These are phyloP conservation scores for Malthinus flaveolus DNA, from an alignment of 2,888 invertebrate species.

Conservation along the genomic window DNA sequence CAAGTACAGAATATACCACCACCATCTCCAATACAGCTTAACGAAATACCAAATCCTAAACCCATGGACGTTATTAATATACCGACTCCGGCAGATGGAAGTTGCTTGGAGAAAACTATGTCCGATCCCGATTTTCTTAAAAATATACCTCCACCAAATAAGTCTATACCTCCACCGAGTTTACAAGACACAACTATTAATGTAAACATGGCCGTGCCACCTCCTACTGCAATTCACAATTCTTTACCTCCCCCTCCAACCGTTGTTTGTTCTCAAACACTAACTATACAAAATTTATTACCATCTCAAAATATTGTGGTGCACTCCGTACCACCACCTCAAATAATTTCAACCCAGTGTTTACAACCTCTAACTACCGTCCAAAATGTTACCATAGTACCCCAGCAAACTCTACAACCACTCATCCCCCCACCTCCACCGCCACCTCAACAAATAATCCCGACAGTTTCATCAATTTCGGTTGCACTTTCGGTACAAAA, in stretches of 20 bases:
- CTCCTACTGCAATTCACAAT: conserved; percentile 33
- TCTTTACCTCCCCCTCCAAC: conserved; percentile 37
- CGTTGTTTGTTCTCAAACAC: conserved; percentile 20
- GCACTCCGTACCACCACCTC: conserved; percentile 39
- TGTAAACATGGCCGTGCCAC: conserved; percentile 41
- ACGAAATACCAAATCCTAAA: conserved; percentile 64
- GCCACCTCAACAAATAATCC: conserved; percentile 28
- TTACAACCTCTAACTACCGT: conserved; percentile 25
- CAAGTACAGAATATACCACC: conserved; percentile 65
- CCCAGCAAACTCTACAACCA: conserved; percentile 26
- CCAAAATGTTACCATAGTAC: conserved; percentile 21
- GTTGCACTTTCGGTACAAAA: conserved; percentile 39
- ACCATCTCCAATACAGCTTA: conserved; percentile 62
- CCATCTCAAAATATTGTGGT: conserved; percentile 42
- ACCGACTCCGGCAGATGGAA: conserved; percentile 54
- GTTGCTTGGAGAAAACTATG: conserved; percentile 40
- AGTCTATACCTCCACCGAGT: conserved; percentile 52
- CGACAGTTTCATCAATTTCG: conserved; percentile 33
- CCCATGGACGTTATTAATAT: conserved; percentile 63
- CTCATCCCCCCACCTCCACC: conserved; percentile 29
- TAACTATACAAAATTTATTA: conserved; percentile 34
- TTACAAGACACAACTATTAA: conserved; percentile 40
- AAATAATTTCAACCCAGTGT: conserved; percentile 16
- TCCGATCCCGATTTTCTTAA: conserved; percentile 52
- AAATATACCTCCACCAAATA: conserved; percentile 55